Percentiles rank a stretch among this genome's conserved stretches.
Evolutionary conservation across 2,797 vertebrate genomes (phyloP).

Genomic region (Acomys russatus): DNA sequence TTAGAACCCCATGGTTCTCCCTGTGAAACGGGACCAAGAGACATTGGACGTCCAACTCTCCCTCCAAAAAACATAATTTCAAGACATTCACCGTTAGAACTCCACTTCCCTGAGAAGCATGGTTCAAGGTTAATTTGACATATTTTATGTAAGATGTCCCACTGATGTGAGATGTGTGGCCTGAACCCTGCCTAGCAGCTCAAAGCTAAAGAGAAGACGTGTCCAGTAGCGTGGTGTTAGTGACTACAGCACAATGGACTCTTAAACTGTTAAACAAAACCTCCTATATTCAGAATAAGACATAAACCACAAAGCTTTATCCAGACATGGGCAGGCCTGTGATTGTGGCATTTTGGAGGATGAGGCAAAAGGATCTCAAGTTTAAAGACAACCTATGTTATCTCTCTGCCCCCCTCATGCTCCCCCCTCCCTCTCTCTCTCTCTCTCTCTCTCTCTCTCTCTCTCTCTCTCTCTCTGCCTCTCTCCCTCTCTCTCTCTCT

Average conservation of each 20-base stretch:
- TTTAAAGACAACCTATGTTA: background rate
- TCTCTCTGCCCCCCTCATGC: too few species aligned
- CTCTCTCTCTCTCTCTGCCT: background rate
- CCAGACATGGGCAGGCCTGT: background rate
- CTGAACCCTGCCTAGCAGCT: background rate
- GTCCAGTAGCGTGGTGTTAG: background rate
- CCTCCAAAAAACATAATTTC: background rate
- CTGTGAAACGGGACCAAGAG: background rate
- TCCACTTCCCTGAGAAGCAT: background rate
- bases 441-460: background rate
- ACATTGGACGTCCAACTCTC: background rate
- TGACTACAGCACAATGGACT: background rate
- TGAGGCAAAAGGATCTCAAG: background rate
- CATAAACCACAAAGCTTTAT: background rate
- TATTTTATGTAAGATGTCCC: constrained; percentile 28
- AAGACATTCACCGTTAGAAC: background rate
- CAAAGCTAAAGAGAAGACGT: background rate
- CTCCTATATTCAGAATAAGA: background rate
- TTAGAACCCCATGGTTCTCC: background rate
- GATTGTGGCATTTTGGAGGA: background rate
- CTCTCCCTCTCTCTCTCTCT: background rate
- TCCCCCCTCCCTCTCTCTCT: background rate
- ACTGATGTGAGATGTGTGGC: background rate
- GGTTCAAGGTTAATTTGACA: background rate
- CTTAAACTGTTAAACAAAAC: too few species aligned